These are phyloP conservation scores for Apotomis betuletana DNA, from an alignment of 2,888 invertebrate species.

Conservation along the genomic window DNA sequence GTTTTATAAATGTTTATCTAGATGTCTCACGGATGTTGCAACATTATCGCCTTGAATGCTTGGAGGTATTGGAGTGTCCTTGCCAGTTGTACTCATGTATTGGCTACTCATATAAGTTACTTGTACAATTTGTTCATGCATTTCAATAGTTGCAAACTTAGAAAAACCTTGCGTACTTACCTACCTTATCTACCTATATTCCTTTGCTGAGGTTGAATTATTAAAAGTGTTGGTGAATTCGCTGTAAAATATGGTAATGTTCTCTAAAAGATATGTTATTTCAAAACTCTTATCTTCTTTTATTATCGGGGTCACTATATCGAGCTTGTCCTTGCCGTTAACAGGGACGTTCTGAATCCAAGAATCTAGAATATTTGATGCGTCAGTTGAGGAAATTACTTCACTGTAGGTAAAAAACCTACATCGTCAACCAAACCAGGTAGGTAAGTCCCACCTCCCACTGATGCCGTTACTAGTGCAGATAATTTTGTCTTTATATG, in stretches of 20 bases:
- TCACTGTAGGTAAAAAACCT: neutral
- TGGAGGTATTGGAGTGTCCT: constrained; percentile 15
- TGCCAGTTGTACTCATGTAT: neutral
- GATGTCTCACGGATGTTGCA: constrained; percentile 32
- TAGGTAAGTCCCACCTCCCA: constrained; percentile 21
- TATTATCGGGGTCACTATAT: no score
- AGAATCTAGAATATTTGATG: constrained; percentile 26
- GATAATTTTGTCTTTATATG: constrained; percentile 29
- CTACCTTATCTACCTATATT: no score
- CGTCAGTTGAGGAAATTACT: constrained; percentile 37
- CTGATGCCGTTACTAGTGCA: constrained; percentile 9
- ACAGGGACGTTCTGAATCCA: neutral
- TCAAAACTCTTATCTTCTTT: no score
- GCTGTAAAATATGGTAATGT: no score
- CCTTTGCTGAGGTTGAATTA: no score
- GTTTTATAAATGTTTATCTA: constrained; percentile 23
- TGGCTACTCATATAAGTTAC: neutral
- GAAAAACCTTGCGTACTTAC: no score
- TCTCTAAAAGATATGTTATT: no score
- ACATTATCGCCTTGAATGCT: constrained; percentile 31
- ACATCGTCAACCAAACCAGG: neutral
- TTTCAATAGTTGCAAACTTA: neutral
- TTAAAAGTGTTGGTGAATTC: no score
- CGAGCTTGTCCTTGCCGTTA: neutral
- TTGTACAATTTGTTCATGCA: neutral